A percentile compares a stretch with the other conserved stretches of the same genome.
Evolutionary conservation across 2,888 invertebrate species (phyloP).

Genomic region (Agrotis clavis): DNA sequence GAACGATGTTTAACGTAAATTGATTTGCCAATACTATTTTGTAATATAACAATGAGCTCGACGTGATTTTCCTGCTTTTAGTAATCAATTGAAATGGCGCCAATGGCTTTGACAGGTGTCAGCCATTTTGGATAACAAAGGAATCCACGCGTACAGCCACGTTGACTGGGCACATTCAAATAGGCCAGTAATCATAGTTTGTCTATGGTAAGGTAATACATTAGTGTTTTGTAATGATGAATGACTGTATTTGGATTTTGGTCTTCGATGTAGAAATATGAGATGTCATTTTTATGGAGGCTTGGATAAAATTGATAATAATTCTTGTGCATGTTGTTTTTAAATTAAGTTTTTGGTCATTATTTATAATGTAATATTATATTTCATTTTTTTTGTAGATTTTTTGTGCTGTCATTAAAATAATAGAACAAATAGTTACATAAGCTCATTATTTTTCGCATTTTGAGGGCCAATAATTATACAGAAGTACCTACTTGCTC

Average conservation of each 20-base stretch:
- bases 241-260: not conserved
- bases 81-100: conserved; percentile 64
- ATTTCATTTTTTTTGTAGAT: no score
- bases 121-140: conserved; percentile 67
- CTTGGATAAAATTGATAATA: not conserved
- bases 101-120: conserved; percentile 66
- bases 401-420: no score
- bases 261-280: not conserved
- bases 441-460: no score
- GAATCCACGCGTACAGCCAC: conserved; percentile 51
- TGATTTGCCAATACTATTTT: conserved; percentile 52
- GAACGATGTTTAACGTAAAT: conserved; percentile 42
- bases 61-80: conserved; percentile 62
- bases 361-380: no score
- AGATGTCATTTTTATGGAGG: not conserved
- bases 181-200: conserved; percentile 40
- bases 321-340: not conserved
- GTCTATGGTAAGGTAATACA: conserved; percentile 22
- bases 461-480: no score
- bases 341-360: no score
- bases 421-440: no score
- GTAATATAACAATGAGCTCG: conserved; percentile 56
- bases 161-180: conserved; percentile 55
- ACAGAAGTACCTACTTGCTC: no score
- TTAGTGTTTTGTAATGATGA: conserved; percentile 3